phyloP scores from a whole-genome alignment of 2,888 invertebrate genomes.

The Pseudanteris insignis region DNA sequence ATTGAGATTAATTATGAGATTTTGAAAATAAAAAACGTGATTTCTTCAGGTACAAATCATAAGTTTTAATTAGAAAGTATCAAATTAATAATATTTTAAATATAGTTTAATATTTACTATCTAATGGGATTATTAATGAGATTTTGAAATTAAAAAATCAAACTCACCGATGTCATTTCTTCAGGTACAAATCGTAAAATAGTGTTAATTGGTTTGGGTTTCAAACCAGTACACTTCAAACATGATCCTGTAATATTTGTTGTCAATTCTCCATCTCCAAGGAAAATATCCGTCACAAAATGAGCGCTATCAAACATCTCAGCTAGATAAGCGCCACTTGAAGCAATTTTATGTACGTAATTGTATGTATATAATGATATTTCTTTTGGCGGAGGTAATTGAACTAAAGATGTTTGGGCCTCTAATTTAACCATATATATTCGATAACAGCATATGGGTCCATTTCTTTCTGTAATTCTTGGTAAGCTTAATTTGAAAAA shows the following conservation, averaged over 20 bases:
- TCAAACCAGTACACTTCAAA: slow-evolving; percentile 68
- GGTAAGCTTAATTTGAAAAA: slow-evolving; percentile 81
- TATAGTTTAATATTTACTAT: too few relatives aligned
- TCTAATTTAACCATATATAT: slow-evolving; percentile 80
- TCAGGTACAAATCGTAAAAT: slow-evolving; percentile 58
- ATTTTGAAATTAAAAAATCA: too few relatives aligned
- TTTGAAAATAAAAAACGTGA: too few relatives aligned
- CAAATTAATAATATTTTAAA: too few relatives aligned
- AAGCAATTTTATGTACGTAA: slow-evolving; percentile 75
- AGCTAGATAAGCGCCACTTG: slow-evolving; percentile 82
- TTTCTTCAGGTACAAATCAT: too few relatives aligned
- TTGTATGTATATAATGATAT: slow-evolving; percentile 78
- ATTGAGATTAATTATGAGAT: too few relatives aligned
- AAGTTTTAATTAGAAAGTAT: too few relatives aligned
- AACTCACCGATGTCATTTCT: slow-evolving; percentile 31
- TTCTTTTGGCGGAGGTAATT: slow-evolving; percentile 76
- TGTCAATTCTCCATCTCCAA: slow-evolving; percentile 74
- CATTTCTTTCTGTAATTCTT: slow-evolving; percentile 83
- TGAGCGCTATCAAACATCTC: slow-evolving; percentile 82
- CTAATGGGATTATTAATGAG: too few relatives aligned
- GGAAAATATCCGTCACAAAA: slow-evolving; percentile 74
- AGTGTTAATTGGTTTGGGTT: slow-evolving; percentile 61
- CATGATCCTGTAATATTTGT: slow-evolving; percentile 62
- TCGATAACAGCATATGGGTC: slow-evolving; percentile 87
- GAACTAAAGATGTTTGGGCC: slow-evolving; percentile 72